Evolutionary conservation across 1,140 invertebrate genomes (phyloP), one percentile per base, ranked within the genome.

Genomic region (Meloidogyne chitwoodi): DNA sequence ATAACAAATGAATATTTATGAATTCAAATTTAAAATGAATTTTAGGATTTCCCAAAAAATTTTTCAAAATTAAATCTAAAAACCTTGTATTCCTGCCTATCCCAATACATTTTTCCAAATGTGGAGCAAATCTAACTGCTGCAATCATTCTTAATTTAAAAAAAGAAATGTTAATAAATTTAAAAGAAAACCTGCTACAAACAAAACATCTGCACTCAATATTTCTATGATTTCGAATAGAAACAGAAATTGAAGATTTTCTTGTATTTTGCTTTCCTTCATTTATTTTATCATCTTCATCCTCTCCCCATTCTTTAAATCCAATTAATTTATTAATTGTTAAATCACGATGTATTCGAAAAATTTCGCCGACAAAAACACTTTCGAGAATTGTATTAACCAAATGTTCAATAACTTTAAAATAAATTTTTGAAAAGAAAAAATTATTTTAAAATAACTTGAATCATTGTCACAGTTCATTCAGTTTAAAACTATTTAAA

Each of bases 51-150:
- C 10, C 31, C 31, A 34, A 34, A 34, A 10, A 10, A 34, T 2
- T 19, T 44, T 44, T 16, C 4, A 1, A 22, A 24, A 12, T 68
- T 38, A 68, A 68, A 22, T 68, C 14, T 3, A 14, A 29, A 11
- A 73, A 80, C 78, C 79, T 80, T 2, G 79, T 76, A 62, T 79
- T 82, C 27, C 80, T 31, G 0, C 80, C 80, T 24, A 83, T 77
- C 24, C 80, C 80, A 64, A 81, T 79, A 62, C 80, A 81, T 65
- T 82, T 81, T 68, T 81, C 80, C 61, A 81, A 75, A 71, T 81
- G 80, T 64, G 80, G 80, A 24, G 80, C 80, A 44, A 81, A 81
- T 41, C 80, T 31, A 11, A 68, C n/a, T n/a, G 80, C 80, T 27
- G 80, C 81, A 62, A 81, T 81, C 71, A 77, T 34, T 31, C 80